A percentile compares a stretch with the other conserved stretches of the same genome.
phyloP scores from a whole-genome alignment of 2,113 vertebrate species.

The Lamprologus sp. region DNA sequence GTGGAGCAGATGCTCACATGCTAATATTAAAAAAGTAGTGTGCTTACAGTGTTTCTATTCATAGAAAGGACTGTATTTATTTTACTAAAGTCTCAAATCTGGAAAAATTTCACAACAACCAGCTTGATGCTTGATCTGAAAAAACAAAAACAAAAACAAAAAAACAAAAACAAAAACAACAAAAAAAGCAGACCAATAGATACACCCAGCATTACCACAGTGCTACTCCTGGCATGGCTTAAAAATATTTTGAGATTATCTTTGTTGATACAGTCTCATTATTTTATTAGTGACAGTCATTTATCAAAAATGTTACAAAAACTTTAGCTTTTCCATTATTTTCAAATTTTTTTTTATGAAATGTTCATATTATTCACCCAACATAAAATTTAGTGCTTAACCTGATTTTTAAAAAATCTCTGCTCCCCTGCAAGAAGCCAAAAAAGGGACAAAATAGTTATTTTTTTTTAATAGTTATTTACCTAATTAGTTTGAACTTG shows the following conservation, averaged over 20 bases:
- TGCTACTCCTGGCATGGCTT: neutral
- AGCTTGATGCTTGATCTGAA: neutral
- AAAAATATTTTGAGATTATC: neutral
- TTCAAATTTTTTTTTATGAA: neutral
- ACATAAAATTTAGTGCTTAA: neutral
- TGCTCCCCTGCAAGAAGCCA: neutral
- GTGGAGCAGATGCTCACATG: neutral
- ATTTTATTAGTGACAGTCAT: neutral
- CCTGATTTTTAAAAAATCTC: neutral
- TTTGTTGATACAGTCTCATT: neutral
- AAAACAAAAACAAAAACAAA: neutral
- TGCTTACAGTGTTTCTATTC: neutral
- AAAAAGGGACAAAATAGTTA: neutral
- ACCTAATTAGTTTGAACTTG: neutral
- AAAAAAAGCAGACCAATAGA: neutral
- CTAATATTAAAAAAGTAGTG: neutral
- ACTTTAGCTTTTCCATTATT: neutral
- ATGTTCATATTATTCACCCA: neutral
- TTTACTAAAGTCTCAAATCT: neutral
- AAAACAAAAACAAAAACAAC: rapidly evolving
- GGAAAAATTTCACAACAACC: neutral
- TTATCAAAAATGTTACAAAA: neutral
- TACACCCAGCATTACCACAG: neutral
- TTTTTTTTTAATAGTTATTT: too few relatives aligned
- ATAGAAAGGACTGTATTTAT: neutral